Percentiles rank a stretch among this genome's conserved stretches.
Conservation (phyloP, 1,140 invertebrate species). For the Kradibia gibbosae region DNA sequence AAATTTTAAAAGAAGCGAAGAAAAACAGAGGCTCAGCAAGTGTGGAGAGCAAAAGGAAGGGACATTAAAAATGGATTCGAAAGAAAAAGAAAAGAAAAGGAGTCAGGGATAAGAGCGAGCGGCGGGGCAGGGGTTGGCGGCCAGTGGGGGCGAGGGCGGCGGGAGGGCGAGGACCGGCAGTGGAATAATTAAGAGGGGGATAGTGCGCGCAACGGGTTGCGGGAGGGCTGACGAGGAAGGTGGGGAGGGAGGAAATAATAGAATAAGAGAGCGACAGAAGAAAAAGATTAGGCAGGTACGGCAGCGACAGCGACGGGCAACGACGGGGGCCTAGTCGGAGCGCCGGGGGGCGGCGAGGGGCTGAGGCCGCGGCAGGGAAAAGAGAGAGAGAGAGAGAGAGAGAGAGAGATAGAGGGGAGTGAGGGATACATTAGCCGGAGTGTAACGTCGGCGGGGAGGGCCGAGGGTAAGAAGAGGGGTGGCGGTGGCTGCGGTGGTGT, state of each 20-base stretch:
- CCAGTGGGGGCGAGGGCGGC: too few relatives aligned
- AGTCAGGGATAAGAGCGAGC: constrained; percentile 6
- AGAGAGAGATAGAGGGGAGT: background rate
- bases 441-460: background rate
- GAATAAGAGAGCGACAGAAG: constrained; percentile 3
- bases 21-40: constrained; percentile 22
- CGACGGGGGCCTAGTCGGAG: too few relatives aligned
- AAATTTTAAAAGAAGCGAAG: constrained; percentile 17
- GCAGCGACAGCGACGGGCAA: background rate
- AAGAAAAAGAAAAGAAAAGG: constrained; percentile 36
- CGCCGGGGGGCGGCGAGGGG: background rate
- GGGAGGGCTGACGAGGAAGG: background rate
- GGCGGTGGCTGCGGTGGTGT: background rate
- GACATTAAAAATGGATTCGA: constrained; percentile 5
- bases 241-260: background rate
- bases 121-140: too few relatives aligned
- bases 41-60: background rate
- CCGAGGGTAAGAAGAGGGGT: background rate
- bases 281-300: constrained; percentile 19
- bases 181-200: constrained; percentile 3
- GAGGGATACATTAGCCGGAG: background rate
- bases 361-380: background rate
- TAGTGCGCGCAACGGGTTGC: background rate
- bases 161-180: too few relatives aligned
- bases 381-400: background rate